Conservation (phyloP, 2,113 vertebrate species). For the Neolamprologus cancellatus region DNA sequence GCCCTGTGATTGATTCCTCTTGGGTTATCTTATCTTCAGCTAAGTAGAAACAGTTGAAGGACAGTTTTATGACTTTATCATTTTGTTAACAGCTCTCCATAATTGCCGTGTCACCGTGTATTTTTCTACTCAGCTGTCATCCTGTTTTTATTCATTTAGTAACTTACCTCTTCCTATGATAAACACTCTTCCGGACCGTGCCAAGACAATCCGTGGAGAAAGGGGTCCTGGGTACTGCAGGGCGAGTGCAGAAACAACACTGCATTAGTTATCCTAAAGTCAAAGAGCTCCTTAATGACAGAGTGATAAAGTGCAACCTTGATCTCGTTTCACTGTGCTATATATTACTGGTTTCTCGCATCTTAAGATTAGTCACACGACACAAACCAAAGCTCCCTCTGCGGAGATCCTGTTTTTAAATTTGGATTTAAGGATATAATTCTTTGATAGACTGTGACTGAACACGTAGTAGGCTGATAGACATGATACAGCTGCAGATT, state of each 20-base stretch:
- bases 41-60: slow-evolving; percentile 51
- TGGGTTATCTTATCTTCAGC: slow-evolving; percentile 16
- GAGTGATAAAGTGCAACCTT: slow-evolving; percentile 9
- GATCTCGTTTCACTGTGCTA: not conserved
- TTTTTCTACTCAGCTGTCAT: slow-evolving; percentile 25
- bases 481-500: not conserved
- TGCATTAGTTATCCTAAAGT: not conserved
- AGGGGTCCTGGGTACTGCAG: not conserved
- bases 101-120: slow-evolving; percentile 7
- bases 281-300: not conserved
- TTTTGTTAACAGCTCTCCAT: slow-evolving; percentile 40
- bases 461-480: not conserved
- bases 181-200: not conserved
- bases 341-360: not conserved
- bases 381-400: not conserved
- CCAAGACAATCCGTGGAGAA: not conserved
- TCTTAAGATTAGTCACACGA: not conserved
- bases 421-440: not conserved
- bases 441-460: not conserved
- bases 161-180: slow-evolving; percentile 27
- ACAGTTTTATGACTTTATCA: slow-evolving; percentile 23
- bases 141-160: slow-evolving; percentile 33
- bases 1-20: slow-evolving; percentile 16
- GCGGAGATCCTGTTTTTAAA: not conserved
- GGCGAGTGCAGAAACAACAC: slow-evolving; percentile 5